These are phyloP conservation scores for Heteractis magnifica DNA, from an alignment of 92 coral and sea anemone genomes.

Conservation along the genomic window DNA sequence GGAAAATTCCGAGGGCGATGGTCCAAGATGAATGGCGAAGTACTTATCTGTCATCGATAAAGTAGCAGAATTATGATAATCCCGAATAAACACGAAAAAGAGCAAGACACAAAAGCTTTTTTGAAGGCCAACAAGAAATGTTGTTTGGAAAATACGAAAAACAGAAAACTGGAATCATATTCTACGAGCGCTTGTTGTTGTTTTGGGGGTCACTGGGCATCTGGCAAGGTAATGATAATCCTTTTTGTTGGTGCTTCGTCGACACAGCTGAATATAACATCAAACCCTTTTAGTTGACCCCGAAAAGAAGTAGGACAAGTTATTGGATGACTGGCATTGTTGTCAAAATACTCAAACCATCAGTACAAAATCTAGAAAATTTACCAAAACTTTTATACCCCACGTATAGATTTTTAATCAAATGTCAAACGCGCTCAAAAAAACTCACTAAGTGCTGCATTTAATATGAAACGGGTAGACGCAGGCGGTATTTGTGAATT, in stretches of 20 bases:
- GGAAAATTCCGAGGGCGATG: not conserved
- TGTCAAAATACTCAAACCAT: not conserved
- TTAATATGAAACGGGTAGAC: not conserved
- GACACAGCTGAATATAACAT: not conserved
- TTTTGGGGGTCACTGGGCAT: slow-evolving; percentile 16
- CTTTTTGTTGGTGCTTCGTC: not conserved
- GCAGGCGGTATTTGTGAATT: slow-evolving; percentile 15
- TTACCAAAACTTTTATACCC: not conserved
- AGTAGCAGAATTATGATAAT: slow-evolving; percentile 27
- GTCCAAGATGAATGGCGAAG: not conserved
- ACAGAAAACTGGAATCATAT: not conserved
- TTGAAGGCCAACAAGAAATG: slow-evolving; percentile 9
- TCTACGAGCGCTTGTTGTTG: not conserved
- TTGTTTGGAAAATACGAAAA: not conserved
- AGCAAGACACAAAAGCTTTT: slow-evolving; percentile 18
- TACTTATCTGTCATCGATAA: slow-evolving; percentile 24
- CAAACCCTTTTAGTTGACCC: not conserved
- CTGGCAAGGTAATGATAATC: slow-evolving; percentile 17
- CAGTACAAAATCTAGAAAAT: not conserved
- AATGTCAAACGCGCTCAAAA: not conserved
- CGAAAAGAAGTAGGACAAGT: not conserved
- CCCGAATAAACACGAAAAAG: slow-evolving; percentile 7
- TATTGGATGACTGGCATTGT: not conserved
- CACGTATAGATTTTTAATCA: not conserved
- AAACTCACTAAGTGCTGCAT: not conserved